Evolutionary conservation across 2,797 vertebrate species (phyloP).

Genomic region (Mormyrus proboscirostris): DNA sequence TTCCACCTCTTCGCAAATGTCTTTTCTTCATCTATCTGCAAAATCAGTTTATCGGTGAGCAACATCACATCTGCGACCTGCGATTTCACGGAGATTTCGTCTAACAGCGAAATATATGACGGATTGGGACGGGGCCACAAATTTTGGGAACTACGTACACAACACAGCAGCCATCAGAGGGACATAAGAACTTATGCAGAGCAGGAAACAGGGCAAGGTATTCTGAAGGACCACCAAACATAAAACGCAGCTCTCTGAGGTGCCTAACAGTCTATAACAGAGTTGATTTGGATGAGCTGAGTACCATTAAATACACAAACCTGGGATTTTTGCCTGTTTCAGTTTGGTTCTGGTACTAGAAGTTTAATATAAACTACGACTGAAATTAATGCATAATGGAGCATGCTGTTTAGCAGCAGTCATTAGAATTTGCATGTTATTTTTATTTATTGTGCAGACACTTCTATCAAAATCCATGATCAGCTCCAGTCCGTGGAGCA

Average conservation of each 20-base stretch:
- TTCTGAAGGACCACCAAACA: not conserved
- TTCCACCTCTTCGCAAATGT: not conserved
- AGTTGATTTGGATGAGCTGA: not conserved
- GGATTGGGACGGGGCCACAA: not conserved
- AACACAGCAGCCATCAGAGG: not conserved
- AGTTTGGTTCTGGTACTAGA: not conserved
- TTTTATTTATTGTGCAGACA: not conserved
- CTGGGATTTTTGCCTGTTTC: not conserved
- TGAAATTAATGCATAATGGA: not conserved
- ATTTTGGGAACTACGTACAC: not conserved
- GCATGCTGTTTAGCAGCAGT: not conserved
- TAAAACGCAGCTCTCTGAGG: not conserved
- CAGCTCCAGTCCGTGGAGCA: not conserved
- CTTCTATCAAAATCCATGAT: not conserved
- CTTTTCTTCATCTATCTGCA: not conserved
- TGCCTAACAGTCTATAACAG: not conserved
- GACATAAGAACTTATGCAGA: not conserved
- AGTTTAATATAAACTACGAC: not conserved
- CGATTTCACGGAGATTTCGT: not conserved
- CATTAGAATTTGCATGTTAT: not conserved
- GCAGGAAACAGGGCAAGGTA: not conserved
- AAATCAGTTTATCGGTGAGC: not conserved
- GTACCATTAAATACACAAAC: not conserved
- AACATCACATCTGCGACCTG: not conserved
- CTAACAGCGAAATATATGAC: not conserved